phyloP scores from a whole-genome alignment of 2,113 vertebrate species.

The Neodontobutis hainanensis region DNA sequence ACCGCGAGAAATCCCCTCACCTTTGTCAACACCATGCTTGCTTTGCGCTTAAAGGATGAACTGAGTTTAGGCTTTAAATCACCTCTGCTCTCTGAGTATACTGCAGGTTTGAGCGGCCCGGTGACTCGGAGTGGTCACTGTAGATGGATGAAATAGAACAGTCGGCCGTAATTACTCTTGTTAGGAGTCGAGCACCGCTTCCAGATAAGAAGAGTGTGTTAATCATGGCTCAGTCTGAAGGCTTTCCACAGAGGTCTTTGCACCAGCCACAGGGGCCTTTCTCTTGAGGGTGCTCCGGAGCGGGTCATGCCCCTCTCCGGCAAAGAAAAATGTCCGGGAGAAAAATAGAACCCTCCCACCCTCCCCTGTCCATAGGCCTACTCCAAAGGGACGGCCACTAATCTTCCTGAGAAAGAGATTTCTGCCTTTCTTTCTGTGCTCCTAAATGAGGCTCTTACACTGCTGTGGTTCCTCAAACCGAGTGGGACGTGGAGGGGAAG shows the following conservation, averaged over 20 bases:
- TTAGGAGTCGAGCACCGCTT: slow-evolving; percentile 51
- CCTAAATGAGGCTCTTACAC: slow-evolving; percentile 78
- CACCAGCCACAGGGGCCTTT: slow-evolving; percentile 19
- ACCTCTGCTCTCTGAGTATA: not conserved
- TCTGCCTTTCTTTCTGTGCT: slow-evolving; percentile 71
- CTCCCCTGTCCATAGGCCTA: slow-evolving; percentile 56
- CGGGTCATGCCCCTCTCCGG: slow-evolving; percentile 71
- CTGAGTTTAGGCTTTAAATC: slow-evolving; percentile 17
- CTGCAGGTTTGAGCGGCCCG: not conserved
- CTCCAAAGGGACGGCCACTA: slow-evolving; percentile 79
- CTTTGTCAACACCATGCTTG: slow-evolving; percentile 26
- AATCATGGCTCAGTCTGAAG: slow-evolving; percentile 76
- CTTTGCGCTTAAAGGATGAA: slow-evolving; percentile 10
- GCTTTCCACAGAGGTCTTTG: slow-evolving; percentile 24
- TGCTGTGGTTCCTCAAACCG: slow-evolving; percentile 59
- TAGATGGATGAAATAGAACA: slow-evolving; percentile 54
- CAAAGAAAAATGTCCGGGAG: slow-evolving; percentile 82
- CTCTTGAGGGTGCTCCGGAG: slow-evolving; percentile 63
- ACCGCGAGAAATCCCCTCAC: not conserved
- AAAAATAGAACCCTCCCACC: slow-evolving; percentile 47
- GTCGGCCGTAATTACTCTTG: slow-evolving; percentile 76
- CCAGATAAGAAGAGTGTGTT: slow-evolving; percentile 76
- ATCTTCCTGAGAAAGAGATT: slow-evolving; percentile 84
- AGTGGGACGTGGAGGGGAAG: slow-evolving; percentile 42
- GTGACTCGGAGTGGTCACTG: not conserved